phyloP scores from a whole-genome alignment of 2,888 invertebrate genomes.

The Ochropleura plecta region DNA sequence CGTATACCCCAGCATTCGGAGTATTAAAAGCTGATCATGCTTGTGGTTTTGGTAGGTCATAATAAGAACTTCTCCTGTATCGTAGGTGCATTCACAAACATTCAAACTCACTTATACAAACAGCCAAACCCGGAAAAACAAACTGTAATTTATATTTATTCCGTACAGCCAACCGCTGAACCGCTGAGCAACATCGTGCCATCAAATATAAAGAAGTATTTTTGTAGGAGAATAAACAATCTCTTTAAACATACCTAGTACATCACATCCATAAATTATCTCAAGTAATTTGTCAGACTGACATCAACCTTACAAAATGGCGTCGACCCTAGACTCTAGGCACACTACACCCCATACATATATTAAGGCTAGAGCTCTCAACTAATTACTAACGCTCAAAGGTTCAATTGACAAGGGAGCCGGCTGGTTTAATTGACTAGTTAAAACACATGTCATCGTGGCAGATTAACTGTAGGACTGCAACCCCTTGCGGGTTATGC shows the following conservation, averaged over 20 bases:
- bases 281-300: slow-evolving; percentile 10
- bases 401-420: slow-evolving; percentile 44
- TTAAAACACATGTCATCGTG: slow-evolving; percentile 45
- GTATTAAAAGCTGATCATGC: too few relatives aligned
- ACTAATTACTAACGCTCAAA: slow-evolving; percentile 49
- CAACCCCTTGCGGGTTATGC: background rate
- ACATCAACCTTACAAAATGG: slow-evolving; percentile 15
- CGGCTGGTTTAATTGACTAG: slow-evolving; percentile 45
- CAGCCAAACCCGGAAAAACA: too few relatives aligned
- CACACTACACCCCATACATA: slow-evolving; percentile 37
- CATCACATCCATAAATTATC: slow-evolving; percentile 12
- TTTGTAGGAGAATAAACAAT: too few relatives aligned
- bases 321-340: background rate
- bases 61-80: too few relatives aligned
- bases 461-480: slow-evolving; percentile 27
- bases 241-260: background rate
- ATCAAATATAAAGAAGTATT: too few relatives aligned
- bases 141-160: too few relatives aligned
- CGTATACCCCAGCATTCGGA: too few relatives aligned
- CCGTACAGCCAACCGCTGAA: too few relatives aligned
- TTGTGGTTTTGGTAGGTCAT: too few relatives aligned
- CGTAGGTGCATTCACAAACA: too few relatives aligned
- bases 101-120: too few relatives aligned
- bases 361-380: slow-evolving; percentile 22
- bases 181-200: too few relatives aligned